Percentiles rank a stretch among this genome's conserved stretches.
phyloP scores from a whole-genome alignment of 2,797 vertebrate genomes.

The Anabacerthia variegaticeps region DNA sequence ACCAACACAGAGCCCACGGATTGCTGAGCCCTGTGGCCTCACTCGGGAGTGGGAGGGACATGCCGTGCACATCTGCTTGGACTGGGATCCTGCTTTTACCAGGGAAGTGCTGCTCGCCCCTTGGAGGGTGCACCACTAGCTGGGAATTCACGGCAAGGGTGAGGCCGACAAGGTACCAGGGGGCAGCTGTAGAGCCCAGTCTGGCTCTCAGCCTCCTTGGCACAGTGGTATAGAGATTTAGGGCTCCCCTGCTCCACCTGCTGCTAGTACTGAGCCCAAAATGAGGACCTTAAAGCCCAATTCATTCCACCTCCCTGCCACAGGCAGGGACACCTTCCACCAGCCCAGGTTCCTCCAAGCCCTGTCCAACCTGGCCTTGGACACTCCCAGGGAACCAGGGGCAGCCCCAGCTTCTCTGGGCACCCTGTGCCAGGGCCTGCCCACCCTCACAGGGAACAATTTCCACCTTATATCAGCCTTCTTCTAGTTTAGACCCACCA shows the following conservation, averaged over 20 bases:
- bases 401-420: no score
- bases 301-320: background rate
- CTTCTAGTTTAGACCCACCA: background rate
- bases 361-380: fast-evolving
- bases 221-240: fast-evolving
- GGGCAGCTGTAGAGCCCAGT: background rate
- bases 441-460: background rate
- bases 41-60: background rate
- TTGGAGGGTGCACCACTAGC: background rate
- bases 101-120: background rate
- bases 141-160: background rate
- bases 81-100: background rate
- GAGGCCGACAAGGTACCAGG: background rate
- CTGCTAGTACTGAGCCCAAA: background rate
- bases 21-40: background rate
- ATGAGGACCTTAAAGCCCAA: background rate
- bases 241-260: background rate
- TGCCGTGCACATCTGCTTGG: background rate
- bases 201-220: background rate
- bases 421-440: background rate
- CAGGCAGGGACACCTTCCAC: background rate
- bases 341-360: background rate
- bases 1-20: no score
- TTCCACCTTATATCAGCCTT: background rate
- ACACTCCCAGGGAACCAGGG: background rate